Percentiles rank a stretch among this genome's conserved stretches.
Conservation (phyloP, 2,797 vertebrate species). For the Hybognathus amarus region DNA sequence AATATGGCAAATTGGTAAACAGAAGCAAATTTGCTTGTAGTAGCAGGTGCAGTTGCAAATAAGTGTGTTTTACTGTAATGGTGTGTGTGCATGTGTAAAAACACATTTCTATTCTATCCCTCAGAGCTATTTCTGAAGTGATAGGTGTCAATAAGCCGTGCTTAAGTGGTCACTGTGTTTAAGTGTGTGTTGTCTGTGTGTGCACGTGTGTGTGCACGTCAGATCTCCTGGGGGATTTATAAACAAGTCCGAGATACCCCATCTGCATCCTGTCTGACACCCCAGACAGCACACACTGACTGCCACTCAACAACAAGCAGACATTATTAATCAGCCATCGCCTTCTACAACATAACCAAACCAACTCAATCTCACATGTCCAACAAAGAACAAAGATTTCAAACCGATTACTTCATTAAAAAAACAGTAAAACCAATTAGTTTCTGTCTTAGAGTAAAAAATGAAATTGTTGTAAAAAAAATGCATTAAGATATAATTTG, state of each 20-base stretch:
- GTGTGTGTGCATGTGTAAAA: slow-evolving; percentile 1
- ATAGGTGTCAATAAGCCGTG: slow-evolving; percentile 1
- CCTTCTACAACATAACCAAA: slow-evolving; percentile 2
- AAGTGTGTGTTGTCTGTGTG: background rate
- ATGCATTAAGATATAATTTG: no score
- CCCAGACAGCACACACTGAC: slow-evolving; percentile 32
- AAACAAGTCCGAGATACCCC: slow-evolving; percentile 50
- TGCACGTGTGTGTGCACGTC: background rate
- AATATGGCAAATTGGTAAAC: slow-evolving; percentile 4
- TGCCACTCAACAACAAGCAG: slow-evolving; percentile 13
- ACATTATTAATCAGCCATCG: slow-evolving; percentile 25
- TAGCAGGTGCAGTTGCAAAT: slow-evolving; percentile 22
- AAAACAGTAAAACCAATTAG: background rate
- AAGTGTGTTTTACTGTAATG: slow-evolving; percentile 10
- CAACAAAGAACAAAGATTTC: background rate
- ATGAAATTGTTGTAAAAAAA: background rate
- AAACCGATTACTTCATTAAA: background rate
- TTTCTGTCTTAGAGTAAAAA: background rate
- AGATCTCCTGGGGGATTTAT: slow-evolving; percentile 46
- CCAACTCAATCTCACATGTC: background rate
- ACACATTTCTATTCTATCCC: slow-evolving; percentile 14
- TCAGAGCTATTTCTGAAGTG: slow-evolving; percentile 25
- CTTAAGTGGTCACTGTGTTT: slow-evolving; percentile 1
- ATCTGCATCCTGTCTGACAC: slow-evolving; percentile 62
- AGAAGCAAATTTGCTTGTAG: slow-evolving; percentile 14